Percentiles rank a stretch among this genome's conserved stretches.
Evolutionary conservation across 92 coral and sea anemone genomes (phyloP).

Genomic region (Parazoanthus swiftii): DNA sequence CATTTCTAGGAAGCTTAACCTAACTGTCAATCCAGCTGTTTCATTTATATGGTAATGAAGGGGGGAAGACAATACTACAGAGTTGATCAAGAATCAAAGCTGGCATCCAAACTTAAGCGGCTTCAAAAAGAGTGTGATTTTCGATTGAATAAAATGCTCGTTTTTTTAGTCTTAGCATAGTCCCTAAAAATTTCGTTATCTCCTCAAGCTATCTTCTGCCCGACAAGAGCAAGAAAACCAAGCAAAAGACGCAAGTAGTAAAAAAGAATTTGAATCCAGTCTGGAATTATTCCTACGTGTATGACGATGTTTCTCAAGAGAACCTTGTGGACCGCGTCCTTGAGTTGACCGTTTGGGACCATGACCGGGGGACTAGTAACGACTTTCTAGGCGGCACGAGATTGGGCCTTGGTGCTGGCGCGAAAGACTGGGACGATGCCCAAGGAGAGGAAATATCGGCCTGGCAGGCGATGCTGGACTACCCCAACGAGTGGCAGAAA

Average conservation of each 20-base stretch:
- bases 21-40: too few species aligned
- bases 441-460: slow-evolving; percentile 83
- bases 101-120: too few species aligned
- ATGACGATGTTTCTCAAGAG: slow-evolving; percentile 76
- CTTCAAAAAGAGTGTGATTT: too few species aligned
- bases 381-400: slow-evolving; percentile 96
- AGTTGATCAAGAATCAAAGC: too few species aligned
- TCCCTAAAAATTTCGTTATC: background rate
- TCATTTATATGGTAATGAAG: too few species aligned
- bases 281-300: slow-evolving; percentile 81
- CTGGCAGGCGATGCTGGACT: slow-evolving; percentile 90
- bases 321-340: slow-evolving; percentile 92
- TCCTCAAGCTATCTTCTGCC: slow-evolving; percentile 87
- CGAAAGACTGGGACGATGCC: slow-evolving; percentile 92
- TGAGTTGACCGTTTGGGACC: slow-evolving; percentile 99
- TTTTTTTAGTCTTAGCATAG: too few species aligned
- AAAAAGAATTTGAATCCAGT: slow-evolving; percentile 88
- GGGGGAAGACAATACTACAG: too few species aligned
- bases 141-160: too few species aligned
- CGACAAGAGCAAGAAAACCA: slow-evolving; percentile 93
- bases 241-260: slow-evolving; percentile 84
- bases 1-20: too few species aligned
- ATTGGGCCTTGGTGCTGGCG: slow-evolving; percentile 81
- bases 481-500: slow-evolving; percentile 84
- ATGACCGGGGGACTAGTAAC: slow-evolving; percentile 94